Percentiles rank a stretch among this genome's conserved stretches.
Evolutionary conservation across 2,797 vertebrate genomes (phyloP).

Genomic region (Amniataba percoides): DNA sequence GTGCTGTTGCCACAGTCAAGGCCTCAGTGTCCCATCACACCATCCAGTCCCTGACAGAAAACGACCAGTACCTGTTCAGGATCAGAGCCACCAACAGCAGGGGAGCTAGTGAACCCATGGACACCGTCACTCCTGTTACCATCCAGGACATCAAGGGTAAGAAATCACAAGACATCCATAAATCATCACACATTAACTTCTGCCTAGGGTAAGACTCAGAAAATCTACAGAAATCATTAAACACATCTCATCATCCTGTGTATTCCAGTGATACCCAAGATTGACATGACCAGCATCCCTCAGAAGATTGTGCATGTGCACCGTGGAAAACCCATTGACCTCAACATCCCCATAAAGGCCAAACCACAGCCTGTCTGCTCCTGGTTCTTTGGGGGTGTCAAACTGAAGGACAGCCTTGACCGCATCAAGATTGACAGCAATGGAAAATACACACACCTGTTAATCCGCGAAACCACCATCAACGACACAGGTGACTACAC

Average conservation of each 20-base stretch:
- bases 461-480: conserved; percentile 95
- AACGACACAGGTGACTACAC: conserved; percentile 94
- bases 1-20: conserved; percentile 90
- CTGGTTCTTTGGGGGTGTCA: conserved; percentile 93
- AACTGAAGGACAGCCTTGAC: conserved; percentile 94
- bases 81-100: conserved; percentile 95
- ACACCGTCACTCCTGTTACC: conserved; percentile 91
- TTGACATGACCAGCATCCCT: conserved; percentile 94
- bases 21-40: conserved; percentile 89
- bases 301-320: conserved; percentile 95
- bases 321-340: conserved; percentile 92
- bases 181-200: background rate
- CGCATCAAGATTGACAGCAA: conserved; percentile 93
- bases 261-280: conserved; percentile 91
- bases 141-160: conserved; percentile 95
- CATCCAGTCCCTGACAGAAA: conserved; percentile 93
- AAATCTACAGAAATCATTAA: background rate
- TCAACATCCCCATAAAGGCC: conserved; percentile 92
- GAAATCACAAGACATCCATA: conserved; percentile 4
- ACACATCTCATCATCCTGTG: background rate
- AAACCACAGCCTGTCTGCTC: conserved; percentile 90
- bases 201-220: background rate
- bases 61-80: conserved; percentile 97
- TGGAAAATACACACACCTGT: conserved; percentile 89
- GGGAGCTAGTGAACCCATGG: conserved; percentile 94